Base-by-base conservation (phyloP, 2,797 vertebrate species). In the Manis crassicaudata region DNA sequence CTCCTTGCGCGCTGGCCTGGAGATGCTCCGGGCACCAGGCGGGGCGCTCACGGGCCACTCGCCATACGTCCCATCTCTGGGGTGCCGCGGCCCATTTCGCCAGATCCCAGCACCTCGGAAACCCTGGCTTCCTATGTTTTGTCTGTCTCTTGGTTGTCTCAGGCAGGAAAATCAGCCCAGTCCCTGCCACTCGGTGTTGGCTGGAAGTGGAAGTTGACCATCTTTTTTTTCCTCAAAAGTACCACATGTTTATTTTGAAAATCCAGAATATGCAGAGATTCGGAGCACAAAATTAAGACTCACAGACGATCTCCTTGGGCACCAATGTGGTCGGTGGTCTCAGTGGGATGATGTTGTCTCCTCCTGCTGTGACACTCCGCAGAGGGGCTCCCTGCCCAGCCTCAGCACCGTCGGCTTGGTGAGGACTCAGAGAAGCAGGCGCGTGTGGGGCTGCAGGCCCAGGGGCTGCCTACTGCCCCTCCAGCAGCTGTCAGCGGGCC, bases 361-460 rank as follows among this genome's bases (percentile, higher is more conserved):
- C 37, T n/a, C 29, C 62, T 27, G 46, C 58, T 1, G 21, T 0
- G 56, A 21, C 7, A 4, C 43, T 10, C 12, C 2, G 43, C 4
- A 23, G 21, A 72, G 20, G 8, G 35, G 5, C 20, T 46, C 46
- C 46, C 46, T 46, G 8, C 27, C 46, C 23, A 7, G 14, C 14
- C 4, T 27, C 70, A 3, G 40, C 1, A 13, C 25, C 14, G 2
- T 10, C 46, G 10, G 46, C 46, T 11, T 9, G 11, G 46, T 9
- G 11, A 11, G 43, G 50, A 23, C n/a, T 21, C 60, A 0, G 58
- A 62, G 86, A 63, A 23, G 25, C 58, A 29, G 10, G 14, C 14
- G 0, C 12, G 21, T 32, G 40, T 0, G 2, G 58, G 58, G 60
- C 27, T 62, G 56, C 27, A 0, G 0, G 56, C 56, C 27, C 27